phyloP scores from a whole-genome alignment of 2,113 vertebrate species.

The Paradisaea rubra region DNA sequence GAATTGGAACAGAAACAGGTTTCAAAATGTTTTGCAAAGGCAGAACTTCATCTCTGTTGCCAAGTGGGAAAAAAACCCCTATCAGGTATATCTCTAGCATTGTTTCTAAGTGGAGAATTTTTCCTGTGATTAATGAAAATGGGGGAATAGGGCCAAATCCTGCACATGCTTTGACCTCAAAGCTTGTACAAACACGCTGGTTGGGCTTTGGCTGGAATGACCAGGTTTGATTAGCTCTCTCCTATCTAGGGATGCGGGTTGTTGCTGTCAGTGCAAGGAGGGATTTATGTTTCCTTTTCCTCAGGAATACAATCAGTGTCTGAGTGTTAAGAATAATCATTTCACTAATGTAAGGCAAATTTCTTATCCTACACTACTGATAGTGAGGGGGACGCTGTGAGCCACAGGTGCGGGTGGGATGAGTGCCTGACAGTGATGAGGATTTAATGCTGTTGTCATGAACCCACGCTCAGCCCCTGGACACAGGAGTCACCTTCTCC shows the following conservation, averaged over 20 bases:
- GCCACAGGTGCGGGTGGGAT: fast-evolving
- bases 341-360: not conserved
- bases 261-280: not conserved
- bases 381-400: not conserved
- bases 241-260: not conserved
- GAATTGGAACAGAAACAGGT: constrained; percentile 24
- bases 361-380: not conserved
- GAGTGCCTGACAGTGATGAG: not conserved
- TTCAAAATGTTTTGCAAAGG: constrained; percentile 23
- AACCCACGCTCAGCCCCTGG: not conserved
- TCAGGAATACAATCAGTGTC: not conserved
- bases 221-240: not conserved
- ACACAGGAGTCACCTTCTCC: not conserved
- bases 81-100: constrained; percentile 37
- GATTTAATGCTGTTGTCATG: not conserved
- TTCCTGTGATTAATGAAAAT: constrained; percentile 34
- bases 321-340: not conserved
- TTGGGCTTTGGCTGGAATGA: not conserved
- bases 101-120: constrained; percentile 29
- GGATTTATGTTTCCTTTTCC: constrained; percentile 45
- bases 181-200: not conserved
- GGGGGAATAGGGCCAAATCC: constrained; percentile 20
- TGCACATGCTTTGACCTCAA: not conserved
- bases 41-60: not conserved
- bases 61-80: constrained; percentile 9